Conservation (phyloP, 2,888 invertebrate species). For the Agrochola litura region DNA sequence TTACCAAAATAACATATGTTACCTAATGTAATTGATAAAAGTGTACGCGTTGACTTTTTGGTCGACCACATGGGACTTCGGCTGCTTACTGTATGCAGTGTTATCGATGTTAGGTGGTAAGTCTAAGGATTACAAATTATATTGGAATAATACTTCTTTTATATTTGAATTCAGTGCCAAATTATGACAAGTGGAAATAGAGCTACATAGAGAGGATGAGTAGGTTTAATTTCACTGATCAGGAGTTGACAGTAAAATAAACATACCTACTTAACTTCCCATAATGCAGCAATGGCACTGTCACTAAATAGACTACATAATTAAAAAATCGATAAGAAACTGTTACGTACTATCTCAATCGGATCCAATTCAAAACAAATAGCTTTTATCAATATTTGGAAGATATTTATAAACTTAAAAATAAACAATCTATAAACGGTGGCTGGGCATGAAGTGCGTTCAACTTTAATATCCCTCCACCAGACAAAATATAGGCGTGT, state of each 20-base stretch:
- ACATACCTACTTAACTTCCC: neutral
- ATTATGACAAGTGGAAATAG: neutral
- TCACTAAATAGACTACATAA: neutral
- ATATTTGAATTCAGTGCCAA: neutral
- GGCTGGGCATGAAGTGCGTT: slow-evolving; percentile 11
- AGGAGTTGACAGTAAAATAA: neutral
- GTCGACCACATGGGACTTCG: slow-evolving; percentile 9
- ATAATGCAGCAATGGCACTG: neutral
- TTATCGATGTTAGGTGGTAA: slow-evolving; percentile 4
- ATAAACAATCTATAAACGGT: neutral
- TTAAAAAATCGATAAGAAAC: neutral
- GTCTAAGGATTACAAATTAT: neutral
- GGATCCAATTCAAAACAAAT: neutral
- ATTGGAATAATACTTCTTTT: neutral
- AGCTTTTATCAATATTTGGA: neutral
- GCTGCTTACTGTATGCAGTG: neutral
- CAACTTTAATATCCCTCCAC: slow-evolving; percentile 12
- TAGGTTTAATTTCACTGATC: neutral
- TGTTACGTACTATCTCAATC: neutral
- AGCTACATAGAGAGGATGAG: neutral
- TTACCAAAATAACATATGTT: slow-evolving; percentile 44
- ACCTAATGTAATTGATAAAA: slow-evolving; percentile 45
- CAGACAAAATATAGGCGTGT: slow-evolving; percentile 20
- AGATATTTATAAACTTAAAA: neutral
- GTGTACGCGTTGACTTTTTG: slow-evolving; percentile 29